These are phyloP conservation scores for Alcedo atthis DNA, from an alignment of 2,797 vertebrate genomes.

Conservation along the genomic window DNA sequence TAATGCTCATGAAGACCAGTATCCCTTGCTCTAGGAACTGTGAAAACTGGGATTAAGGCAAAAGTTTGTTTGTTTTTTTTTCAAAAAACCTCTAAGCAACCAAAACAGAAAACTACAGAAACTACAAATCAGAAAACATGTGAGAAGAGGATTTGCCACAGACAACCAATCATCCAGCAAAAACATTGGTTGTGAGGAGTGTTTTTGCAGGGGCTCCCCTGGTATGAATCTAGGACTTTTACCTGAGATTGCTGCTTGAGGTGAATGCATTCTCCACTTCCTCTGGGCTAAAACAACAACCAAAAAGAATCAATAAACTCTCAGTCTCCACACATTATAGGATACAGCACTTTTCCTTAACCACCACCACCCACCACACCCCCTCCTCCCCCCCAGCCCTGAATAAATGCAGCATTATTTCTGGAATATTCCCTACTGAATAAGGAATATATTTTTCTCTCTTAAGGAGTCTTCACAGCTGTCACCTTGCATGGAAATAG, in stretches of 20 bases:
- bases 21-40: not conserved
- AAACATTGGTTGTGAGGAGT: not conserved
- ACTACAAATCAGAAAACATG: not conserved
- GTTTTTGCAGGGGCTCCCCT: not conserved
- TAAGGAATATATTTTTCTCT: not conserved
- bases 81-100: no score
- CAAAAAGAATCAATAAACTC: not conserved
- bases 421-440: not conserved
- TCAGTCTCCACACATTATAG: not conserved
- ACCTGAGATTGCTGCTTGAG: not conserved
- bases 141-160: not conserved
- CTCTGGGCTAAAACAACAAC: not conserved
- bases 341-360: not conserved
- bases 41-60: not conserved
- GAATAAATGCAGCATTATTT: not conserved
- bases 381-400: no score
- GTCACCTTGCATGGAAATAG: not conserved
- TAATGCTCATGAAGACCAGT: not conserved
- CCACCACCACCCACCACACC: no score
- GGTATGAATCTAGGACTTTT: not conserved
- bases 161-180: not conserved
- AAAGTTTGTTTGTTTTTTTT: fast-evolving
- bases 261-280: not conserved
- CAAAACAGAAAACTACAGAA: not conserved
- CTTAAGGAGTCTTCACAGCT: not conserved